A percentile compares a stretch with the other conserved stretches of the same genome.
These are phyloP conservation scores for Colistium nudipinnis DNA, from an alignment of 2,113 vertebrate species.

Conservation along the genomic window DNA sequence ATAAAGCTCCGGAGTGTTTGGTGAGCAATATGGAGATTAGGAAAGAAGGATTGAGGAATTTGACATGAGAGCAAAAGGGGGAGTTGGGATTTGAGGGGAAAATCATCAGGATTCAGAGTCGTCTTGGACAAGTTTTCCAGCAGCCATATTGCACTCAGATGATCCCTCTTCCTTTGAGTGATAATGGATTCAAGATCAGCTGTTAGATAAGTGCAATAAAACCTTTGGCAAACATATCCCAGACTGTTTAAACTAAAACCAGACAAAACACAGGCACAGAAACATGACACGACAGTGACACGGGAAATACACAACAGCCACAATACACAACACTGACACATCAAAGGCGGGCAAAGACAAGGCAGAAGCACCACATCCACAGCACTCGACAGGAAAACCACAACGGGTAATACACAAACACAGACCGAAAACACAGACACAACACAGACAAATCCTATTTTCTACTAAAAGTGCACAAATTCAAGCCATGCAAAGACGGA, in stretches of 20 bases:
- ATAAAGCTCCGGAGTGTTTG: constrained; percentile 55
- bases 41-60: constrained; percentile 53
- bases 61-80: constrained; percentile 48
- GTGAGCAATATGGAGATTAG: constrained; percentile 74
- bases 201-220: constrained; percentile 60
- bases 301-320: constrained; percentile 47
- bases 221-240: constrained; percentile 67
- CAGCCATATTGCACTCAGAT: constrained; percentile 73
- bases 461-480: constrained; percentile 29
- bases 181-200: constrained; percentile 71
- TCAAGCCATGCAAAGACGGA: constrained; percentile 59
- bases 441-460: constrained; percentile 33
- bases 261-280: constrained; percentile 67
- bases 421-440: constrained; percentile 32
- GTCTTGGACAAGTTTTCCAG: constrained; percentile 70
- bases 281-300: constrained; percentile 48
- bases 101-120: constrained; percentile 60
- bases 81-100: constrained; percentile 66
- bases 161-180: constrained; percentile 64
- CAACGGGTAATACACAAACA: constrained; percentile 5
- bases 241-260: constrained; percentile 63
- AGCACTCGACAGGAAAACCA: constrained; percentile 19
- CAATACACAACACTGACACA: constrained; percentile 64
- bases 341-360: constrained; percentile 44
- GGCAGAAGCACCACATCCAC: constrained; percentile 41